A percentile compares a stretch with the other conserved stretches of the same genome.
Evolutionary conservation across 1,140 invertebrate genomes (phyloP).

Genomic region (Andrena cerasifolii): DNA sequence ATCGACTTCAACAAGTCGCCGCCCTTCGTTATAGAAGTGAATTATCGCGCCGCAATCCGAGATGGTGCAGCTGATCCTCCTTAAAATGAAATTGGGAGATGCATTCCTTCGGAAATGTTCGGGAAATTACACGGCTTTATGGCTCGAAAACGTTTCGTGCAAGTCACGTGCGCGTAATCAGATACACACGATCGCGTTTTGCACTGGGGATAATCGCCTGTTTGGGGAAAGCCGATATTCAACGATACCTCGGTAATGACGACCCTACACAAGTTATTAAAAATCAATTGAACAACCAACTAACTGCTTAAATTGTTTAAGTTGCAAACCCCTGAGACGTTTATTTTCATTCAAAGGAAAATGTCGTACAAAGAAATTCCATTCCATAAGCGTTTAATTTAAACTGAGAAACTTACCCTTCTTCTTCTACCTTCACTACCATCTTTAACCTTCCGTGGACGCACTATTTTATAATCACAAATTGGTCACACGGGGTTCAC

Average conservation of each 20-base stretch:
- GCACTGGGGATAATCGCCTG: constrained; percentile 4
- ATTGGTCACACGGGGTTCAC: too few relatives aligned
- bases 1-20: constrained; percentile 21
- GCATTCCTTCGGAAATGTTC: constrained; percentile 53
- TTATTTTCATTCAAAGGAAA: too few relatives aligned
- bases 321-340: too few relatives aligned
- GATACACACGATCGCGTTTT: constrained; percentile 20
- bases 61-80: constrained; percentile 56
- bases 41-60: constrained; percentile 54
- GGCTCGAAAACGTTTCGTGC: constrained; percentile 22
- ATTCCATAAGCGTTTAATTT: too few relatives aligned
- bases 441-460: too few relatives aligned
- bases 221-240: background rate
- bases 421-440: too few relatives aligned
- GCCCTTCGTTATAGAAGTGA: constrained; percentile 41
- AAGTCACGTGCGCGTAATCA: constrained; percentile 27
- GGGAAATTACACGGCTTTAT: constrained; percentile 54
- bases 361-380: too few relatives aligned
- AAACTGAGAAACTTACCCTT: too few relatives aligned
- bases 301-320: too few relatives aligned
- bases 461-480: too few relatives aligned
- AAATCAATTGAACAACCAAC: background rate
- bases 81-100: constrained; percentile 54
- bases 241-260: too few relatives aligned
- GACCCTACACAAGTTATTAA: too few relatives aligned